Base-by-base conservation (phyloP, 2,888 invertebrate genomes). In the Emesis furor region DNA sequence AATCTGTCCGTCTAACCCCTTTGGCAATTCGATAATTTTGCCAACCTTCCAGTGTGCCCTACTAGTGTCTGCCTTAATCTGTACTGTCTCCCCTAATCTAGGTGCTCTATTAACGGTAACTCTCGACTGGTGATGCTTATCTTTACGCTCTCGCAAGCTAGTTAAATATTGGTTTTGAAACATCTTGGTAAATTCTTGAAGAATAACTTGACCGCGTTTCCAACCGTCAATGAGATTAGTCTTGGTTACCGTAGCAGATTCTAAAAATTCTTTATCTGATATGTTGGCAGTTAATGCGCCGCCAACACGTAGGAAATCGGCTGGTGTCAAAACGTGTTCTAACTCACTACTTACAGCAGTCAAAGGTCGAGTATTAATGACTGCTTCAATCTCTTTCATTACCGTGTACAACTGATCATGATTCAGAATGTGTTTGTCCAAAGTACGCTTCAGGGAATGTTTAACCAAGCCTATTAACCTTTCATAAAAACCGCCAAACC, bases 121-220 rank as follows among this genome's bases (percentile, higher is more conserved):
- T 77, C 82, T 77, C 7, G 81, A 37, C 65, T 85, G 74, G 24
- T 73, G 75, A 35, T 80, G 81, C 17, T 46, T 37, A 35, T 37
- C 35, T 30, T 78, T 62, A 62, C 81, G 46, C 68, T 85, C 79
- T 51, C 83, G 51, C 32, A 81, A 65, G 32, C 65, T 65, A 5
- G 65, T 65, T 78, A 78, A 73, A 42, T 78, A 78, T 30, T 72
- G 77, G 30, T 67, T 72, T 35, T 30, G 59, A 62, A 88, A 89
- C 88, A 89, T 88, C 65, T 86, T 79, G 5, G n/a, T 42, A 71
- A 84, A 88, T 68, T 88, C 88, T 80, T 68, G 17, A 5, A 86
- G 5, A n/a, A 84, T 80, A 10, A 46, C 55, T 10, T 81, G 85
- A 17, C 84, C 78, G 62, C 73, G 39, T 24, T 78, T 84, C 81